These are phyloP conservation scores for Pangasianodon hypophthalmus DNA, from an alignment of 2,113 vertebrate species.

Conservation along the genomic window DNA sequence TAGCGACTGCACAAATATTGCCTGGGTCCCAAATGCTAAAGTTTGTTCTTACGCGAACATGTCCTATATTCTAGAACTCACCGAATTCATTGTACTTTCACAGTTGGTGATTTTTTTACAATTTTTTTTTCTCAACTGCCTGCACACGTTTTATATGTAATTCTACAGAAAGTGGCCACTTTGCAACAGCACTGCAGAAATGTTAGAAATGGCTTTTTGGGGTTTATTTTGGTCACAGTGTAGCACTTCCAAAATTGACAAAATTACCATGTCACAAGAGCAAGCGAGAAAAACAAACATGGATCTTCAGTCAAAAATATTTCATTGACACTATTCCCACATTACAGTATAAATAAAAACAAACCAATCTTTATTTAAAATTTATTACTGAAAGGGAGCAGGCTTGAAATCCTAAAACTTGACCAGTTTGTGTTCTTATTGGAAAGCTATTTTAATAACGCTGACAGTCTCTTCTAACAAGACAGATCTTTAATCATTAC, in stretches of 20 bases:
- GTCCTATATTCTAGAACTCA: background rate
- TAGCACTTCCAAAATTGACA: background rate
- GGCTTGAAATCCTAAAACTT: no score
- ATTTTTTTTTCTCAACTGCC: background rate
- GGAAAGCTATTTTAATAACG: background rate
- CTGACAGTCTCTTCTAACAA: background rate
- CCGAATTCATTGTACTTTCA: background rate
- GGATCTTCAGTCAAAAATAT: background rate
- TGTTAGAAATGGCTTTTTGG: background rate
- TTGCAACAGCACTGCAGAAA: background rate
- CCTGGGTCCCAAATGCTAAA: background rate
- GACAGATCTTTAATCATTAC: background rate
- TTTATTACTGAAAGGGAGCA: background rate
- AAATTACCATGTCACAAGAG: background rate
- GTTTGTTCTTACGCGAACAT: background rate
- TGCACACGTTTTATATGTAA: background rate
- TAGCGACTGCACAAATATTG: background rate
- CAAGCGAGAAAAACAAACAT: background rate
- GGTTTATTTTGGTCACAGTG: background rate
- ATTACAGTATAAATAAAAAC: background rate
- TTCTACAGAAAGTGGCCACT: background rate
- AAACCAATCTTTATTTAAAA: background rate
- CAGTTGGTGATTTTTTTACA: background rate
- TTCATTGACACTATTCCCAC: background rate
- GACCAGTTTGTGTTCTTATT: background rate